These are phyloP conservation scores for Thalpophila matura DNA, from an alignment of 2,888 invertebrate genomes.

Conservation along the genomic window DNA sequence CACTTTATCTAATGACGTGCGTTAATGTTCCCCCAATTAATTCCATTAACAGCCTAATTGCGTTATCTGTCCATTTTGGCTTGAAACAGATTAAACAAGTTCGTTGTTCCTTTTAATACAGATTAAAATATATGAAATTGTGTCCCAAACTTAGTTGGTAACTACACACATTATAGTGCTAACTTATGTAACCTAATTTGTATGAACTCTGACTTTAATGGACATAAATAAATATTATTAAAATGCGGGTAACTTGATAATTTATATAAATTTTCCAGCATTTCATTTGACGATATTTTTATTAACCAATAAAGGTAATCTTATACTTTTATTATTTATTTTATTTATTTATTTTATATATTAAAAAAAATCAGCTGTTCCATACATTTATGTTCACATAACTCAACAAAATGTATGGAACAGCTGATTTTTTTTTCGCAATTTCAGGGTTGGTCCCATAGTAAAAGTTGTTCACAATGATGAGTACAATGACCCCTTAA, in stretches of 20 bases:
- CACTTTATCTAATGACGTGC: constrained; percentile 59
- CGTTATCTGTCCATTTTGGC: constrained; percentile 58
- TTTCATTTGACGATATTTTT: too few relatives aligned
- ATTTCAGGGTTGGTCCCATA: too few relatives aligned
- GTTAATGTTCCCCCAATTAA: constrained; percentile 61
- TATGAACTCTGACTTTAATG: constrained; percentile 18
- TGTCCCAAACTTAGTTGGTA: constrained; percentile 44
- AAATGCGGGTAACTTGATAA: too few relatives aligned
- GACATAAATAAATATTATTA: constrained; percentile 25
- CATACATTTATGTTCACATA: too few relatives aligned
- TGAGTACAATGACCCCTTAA: too few relatives aligned
- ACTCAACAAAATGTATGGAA: too few relatives aligned
- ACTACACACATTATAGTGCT: constrained; percentile 23
- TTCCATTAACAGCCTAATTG: constrained; percentile 61
- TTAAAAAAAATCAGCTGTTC: too few relatives aligned
- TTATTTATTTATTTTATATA: background rate
- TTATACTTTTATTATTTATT: too few relatives aligned
- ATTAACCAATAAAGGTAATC: too few relatives aligned
- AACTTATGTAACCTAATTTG: constrained; percentile 29
- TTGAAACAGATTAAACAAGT: constrained; percentile 52
- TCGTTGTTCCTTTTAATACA: constrained; percentile 43
- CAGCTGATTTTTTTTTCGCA: too few relatives aligned
- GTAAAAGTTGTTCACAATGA: too few relatives aligned
- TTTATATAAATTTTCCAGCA: too few relatives aligned
- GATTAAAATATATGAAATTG: constrained; percentile 45